phyloP scores from a whole-genome alignment of 92 coral and sea anemone species.

The Hydrozoanthus gracilis region DNA sequence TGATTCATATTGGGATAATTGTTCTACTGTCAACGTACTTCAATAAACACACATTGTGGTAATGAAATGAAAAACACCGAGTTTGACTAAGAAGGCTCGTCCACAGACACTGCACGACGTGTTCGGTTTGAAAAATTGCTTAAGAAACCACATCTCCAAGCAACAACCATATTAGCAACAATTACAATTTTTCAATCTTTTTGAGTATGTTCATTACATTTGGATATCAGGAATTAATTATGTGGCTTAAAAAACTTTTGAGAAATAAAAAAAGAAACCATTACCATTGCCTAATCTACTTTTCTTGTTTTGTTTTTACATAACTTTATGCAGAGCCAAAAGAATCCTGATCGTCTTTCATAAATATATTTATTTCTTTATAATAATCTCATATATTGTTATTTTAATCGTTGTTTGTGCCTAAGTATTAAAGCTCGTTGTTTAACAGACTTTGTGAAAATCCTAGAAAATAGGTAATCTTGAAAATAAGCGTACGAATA shows the following conservation, averaged over 20 bases:
- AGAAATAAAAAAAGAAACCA: neutral
- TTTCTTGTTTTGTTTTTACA: neutral
- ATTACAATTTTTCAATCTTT: neutral
- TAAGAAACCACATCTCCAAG: neutral
- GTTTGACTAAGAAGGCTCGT: too few relatives aligned
- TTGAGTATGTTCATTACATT: neutral
- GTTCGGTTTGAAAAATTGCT: neutral
- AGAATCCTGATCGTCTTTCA: neutral
- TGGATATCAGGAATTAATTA: neutral
- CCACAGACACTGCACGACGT: too few relatives aligned
- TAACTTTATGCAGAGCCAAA: neutral
- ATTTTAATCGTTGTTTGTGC: constrained; percentile 16
- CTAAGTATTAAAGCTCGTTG: neutral
- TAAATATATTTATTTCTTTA: neutral
- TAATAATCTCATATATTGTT: constrained; percentile 1
- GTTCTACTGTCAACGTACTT: too few relatives aligned
- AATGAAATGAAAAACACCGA: neutral
- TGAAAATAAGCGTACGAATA: too few relatives aligned
- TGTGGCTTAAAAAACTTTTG: constrained; percentile 4
- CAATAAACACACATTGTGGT: too few relatives aligned
- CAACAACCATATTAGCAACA: neutral
- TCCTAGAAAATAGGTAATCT: too few relatives aligned
- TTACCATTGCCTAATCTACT: too few relatives aligned
- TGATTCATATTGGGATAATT: too few relatives aligned
- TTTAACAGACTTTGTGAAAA: neutral